A percentile compares a stretch with the other conserved stretches of the same genome.
Evolutionary conservation across 2,113 vertebrate species (phyloP).

Genomic region (Macrotis lagotis): DNA sequence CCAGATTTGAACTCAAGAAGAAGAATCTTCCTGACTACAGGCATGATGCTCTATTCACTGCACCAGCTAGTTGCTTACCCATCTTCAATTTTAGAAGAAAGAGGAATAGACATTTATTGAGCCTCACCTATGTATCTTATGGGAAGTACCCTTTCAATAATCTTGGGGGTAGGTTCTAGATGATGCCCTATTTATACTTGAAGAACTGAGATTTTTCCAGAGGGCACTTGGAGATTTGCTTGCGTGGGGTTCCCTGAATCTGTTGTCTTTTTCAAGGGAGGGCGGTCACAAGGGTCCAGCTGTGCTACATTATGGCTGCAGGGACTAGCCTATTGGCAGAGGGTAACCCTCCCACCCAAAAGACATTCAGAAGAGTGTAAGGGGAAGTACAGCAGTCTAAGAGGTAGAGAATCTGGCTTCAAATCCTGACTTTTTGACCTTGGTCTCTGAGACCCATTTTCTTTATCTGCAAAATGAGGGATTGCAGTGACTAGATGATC

Average conservation of each 20-base stretch:
- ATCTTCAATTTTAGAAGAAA: neutral
- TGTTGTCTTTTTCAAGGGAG: neutral
- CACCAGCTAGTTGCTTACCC: neutral
- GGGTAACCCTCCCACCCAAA: no score
- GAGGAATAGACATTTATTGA: neutral
- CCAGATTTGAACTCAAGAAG: no score
- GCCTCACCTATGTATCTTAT: neutral
- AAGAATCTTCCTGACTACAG: no score
- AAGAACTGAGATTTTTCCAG: neutral
- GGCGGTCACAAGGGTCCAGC: neutral
- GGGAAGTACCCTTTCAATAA: neutral
- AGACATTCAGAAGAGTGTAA: no score
- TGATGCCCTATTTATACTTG: neutral
- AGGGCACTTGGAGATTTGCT: neutral
- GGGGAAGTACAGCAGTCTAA: no score
- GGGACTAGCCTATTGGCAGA: no score
- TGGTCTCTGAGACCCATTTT: neutral
- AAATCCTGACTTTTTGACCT: neutral
- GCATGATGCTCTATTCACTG: neutral
- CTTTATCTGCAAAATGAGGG: neutral
- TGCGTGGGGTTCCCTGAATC: fast-evolving
- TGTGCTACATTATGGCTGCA: no score
- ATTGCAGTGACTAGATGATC: neutral
- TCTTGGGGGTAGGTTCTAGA: neutral
- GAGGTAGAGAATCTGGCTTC: neutral